Evolutionary conservation across 2,888 invertebrate genomes (phyloP), one percentile per base, ranked within the genome.

Genomic region (Macrostomum cliftonense): DNA sequence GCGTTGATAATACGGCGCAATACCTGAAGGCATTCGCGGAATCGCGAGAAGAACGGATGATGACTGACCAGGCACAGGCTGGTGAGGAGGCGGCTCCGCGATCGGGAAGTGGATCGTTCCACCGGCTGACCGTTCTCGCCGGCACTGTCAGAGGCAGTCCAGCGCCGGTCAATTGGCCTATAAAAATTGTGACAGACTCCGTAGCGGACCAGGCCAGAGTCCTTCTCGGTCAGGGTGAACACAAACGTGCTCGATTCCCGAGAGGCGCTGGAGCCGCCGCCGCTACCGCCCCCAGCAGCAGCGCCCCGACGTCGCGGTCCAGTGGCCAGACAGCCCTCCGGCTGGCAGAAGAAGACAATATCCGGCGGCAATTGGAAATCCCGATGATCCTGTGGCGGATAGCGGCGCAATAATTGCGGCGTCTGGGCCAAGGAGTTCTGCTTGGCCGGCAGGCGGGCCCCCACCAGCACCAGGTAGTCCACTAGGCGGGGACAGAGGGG

Each of bases 311-410:
- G 78, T 59, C 85, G 79, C 9, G 87, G 87, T 13, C 88, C 87
- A 53, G 87, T 83, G 54, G 73, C 74, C 47, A 74, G 82, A 70
- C 95, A 97, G 49, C 97, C 97, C 73, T 99, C 97, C 1, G 97
- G 97, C 71, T 99, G 97, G 66, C 97, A 97, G 74, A 97, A 97
- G 73, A 89, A 95, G 21, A 95, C 91, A 79, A 97, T 93, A 71
- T 99, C 97, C 64, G 88, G 76, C 1, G 97, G 93, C 61, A 99
- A 75, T 0, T 87, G 84, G 70, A 99, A 99, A 73, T 99, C 97
- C 47, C 83, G 80, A 73, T 93, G 93, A 72, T 93, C 88, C 59
- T 86, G 83, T 20, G 86, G 77, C 1, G 93, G 93, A 70, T 91
- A 95, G 13, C 74, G 79, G 17, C 93, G 79, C 49, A 95, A 75